Base-by-base conservation (phyloP, 2,113 vertebrate genomes). In the Sinocyclocheilus grahami region DNA sequence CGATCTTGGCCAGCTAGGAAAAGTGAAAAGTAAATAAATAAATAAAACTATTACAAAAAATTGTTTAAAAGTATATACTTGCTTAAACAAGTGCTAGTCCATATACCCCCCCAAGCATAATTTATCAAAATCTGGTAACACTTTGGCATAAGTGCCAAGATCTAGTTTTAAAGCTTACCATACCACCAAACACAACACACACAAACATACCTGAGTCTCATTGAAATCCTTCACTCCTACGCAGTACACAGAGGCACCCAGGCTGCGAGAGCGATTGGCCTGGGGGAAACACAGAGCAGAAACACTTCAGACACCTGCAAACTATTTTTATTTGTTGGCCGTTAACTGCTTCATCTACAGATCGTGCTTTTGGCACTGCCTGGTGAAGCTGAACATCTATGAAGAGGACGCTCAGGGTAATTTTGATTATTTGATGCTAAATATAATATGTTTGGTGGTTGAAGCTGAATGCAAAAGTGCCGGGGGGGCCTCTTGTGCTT, bases 161-260 rank as follows among this genome's bases (percentile, higher is more conserved):
- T 1, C 16, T 8, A 22, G 37, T 72, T 72, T 71, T 72, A 11
- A 69, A 69, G 13, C 27, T 69, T 69, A 33, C 11, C 63, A 65
- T 2, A 13, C 11, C 24, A 33, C 7, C 69, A 72, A 33, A 74
- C 20, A n/a, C 39, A 46, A 78, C 42, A 77, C 12, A 76, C 39
- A 46, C 62, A 37, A 24, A 90, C 89, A 89, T 93, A 99, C 98
- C 97, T 99, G 98, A 16, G 98, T 99, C 92, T 99, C 98, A 81
- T 99, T 98, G 96, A 99, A 99, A 94, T 99, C 97, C 86, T 99
- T 99, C 89, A 99, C 98, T 0, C 98, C 98, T 1, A 99, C 97
- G 2, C 98, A 99, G 85, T 99, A 99, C 11, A 99, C 97, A 0
- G 97, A 96, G 13, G 98, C 98, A 30, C 98, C 98, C 78, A 99